phyloP scores from a whole-genome alignment of 2,888 invertebrate species.

The Caradrina clavipalpis region DNA sequence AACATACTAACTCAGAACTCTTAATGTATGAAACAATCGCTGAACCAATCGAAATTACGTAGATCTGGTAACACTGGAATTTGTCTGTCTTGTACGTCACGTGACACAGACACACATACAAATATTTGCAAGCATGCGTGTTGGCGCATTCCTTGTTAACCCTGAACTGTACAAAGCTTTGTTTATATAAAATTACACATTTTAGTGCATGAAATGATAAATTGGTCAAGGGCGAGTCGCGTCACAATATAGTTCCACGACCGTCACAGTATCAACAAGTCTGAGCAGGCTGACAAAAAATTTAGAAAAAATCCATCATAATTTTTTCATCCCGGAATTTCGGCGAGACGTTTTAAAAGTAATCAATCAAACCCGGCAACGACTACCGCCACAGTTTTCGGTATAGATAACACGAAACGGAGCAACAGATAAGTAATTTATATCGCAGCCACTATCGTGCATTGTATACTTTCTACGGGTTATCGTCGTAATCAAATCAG shows the following conservation, averaged over 20 bases:
- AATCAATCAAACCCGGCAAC: conserved; percentile 45
- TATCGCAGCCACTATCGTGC: conserved; percentile 77
- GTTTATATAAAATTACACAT: conserved; percentile 26
- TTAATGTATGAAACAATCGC: no score
- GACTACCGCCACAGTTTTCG: conserved; percentile 79
- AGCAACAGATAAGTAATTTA: conserved; percentile 79
- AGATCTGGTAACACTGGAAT: no score
- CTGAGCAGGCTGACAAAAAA: conserved; percentile 23
- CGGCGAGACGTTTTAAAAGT: conserved; percentile 34
- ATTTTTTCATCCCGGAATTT: conserved; percentile 29
- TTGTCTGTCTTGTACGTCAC: background rate
- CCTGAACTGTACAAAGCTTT: conserved; percentile 40
- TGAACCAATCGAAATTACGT: no score
- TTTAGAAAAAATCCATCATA: conserved; percentile 14
- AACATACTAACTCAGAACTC: no score
- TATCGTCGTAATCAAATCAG: conserved; percentile 84
- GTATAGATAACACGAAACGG: conserved; percentile 78
- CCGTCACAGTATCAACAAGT: conserved; percentile 32
- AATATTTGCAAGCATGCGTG: conserved; percentile 20
- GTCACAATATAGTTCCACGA: conserved; percentile 16
- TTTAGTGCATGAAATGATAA: conserved; percentile 23
- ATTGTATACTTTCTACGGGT: conserved; percentile 80
- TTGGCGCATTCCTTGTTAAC: conserved; percentile 30
- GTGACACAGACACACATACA: background rate
- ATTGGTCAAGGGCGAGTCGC: conserved; percentile 46